Evolutionary conservation across 1,140 invertebrate genomes (phyloP).

Genomic region (Leucophenga varia): DNA sequence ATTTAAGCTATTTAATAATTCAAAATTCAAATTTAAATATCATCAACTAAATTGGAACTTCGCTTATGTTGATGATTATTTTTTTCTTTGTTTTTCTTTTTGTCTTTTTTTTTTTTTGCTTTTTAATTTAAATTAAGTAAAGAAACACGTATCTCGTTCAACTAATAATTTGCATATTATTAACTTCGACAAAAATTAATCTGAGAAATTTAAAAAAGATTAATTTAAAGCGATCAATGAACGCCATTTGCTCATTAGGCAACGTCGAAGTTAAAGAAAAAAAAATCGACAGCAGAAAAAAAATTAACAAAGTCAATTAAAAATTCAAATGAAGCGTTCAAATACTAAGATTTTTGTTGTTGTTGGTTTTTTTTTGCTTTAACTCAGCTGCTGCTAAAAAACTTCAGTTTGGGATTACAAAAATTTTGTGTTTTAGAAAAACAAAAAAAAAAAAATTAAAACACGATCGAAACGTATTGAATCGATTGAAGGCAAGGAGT

Average conservation of each 20-base stretch:
- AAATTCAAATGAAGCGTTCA: conserved; percentile 51
- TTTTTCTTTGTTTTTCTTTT: conserved; percentile 11
- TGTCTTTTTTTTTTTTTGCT: neutral
- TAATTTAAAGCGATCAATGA: conserved; percentile 54
- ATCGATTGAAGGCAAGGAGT: too few relatives aligned
- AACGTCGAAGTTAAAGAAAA: neutral
- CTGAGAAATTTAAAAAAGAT: conserved; percentile 52
- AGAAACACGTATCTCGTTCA: conserved; percentile 27
- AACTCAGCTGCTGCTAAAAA: too few relatives aligned
- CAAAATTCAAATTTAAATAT: too few relatives aligned
- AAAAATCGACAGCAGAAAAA: conserved; percentile 10
- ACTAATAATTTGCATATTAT: conserved; percentile 52
- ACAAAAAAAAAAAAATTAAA: too few relatives aligned
- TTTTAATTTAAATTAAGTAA: neutral
- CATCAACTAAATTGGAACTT: too few relatives aligned
- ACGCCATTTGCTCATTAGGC: conserved; percentile 52
- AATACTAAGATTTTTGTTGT: conserved; percentile 39
- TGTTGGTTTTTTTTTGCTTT: conserved; percentile 10
- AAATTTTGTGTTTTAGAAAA: too few relatives aligned
- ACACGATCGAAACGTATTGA: too few relatives aligned
- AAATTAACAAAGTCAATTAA: conserved; percentile 37
- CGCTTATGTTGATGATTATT: too few relatives aligned
- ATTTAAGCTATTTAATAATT: too few relatives aligned
- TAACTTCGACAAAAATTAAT: conserved; percentile 50
- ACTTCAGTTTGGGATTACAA: too few relatives aligned